phyloP scores from a whole-genome alignment of 35 echinoderm and acorn worm species.

The Stichopus chloronotus region DNA sequence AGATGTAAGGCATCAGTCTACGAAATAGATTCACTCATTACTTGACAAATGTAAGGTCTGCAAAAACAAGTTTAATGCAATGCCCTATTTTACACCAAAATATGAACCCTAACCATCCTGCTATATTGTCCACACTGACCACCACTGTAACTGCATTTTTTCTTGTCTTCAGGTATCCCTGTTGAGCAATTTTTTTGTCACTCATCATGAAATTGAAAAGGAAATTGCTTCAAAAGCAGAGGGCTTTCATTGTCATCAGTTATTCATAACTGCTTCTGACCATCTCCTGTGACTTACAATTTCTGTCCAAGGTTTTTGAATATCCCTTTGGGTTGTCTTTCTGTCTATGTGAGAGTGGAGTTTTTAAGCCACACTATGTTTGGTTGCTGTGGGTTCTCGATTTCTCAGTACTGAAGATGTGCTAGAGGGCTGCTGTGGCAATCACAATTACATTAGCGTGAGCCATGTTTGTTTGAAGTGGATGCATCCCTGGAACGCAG shows the following conservation, averaged over 20 bases:
- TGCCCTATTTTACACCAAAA: too few species aligned
- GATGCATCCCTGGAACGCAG: neutral
- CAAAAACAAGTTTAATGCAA: too few species aligned
- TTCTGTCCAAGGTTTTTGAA: conserved; percentile 22
- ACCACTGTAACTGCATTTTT: too few species aligned
- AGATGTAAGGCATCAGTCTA: too few species aligned
- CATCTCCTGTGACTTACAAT: conserved; percentile 20
- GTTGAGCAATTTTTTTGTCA: neutral
- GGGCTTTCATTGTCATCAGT: neutral
- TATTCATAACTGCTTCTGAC: neutral
- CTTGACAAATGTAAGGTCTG: too few species aligned
- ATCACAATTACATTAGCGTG: conserved; percentile 24
- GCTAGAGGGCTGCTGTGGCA: neutral
- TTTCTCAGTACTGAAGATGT: neutral
- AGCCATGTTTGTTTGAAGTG: neutral
- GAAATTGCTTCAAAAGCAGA: neutral
- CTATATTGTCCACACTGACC: too few species aligned
- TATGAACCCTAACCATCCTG: too few species aligned
- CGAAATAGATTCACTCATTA: too few species aligned
- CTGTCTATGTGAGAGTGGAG: neutral
- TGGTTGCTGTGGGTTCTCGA: neutral
- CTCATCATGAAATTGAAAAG: neutral
- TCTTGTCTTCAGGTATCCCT: neutral
- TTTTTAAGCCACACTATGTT: neutral
- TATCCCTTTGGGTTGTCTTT: neutral